Evolutionary conservation across 2,888 invertebrate species (phyloP).

Genomic region (Cantharis rustica): DNA sequence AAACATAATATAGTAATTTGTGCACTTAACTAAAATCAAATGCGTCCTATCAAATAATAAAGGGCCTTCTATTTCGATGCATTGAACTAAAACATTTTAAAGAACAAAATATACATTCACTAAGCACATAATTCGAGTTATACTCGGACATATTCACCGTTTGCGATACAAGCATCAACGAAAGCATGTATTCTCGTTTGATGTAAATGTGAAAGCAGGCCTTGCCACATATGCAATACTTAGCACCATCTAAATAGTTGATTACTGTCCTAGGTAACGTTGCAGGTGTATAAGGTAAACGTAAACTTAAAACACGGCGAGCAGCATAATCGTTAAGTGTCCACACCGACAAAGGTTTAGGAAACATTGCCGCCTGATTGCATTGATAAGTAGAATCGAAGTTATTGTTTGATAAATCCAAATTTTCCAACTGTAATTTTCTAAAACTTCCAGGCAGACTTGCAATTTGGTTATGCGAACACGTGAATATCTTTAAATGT

Average conservation of each 20-base stretch:
- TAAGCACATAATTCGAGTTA: constrained; percentile 54
- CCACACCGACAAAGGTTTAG: constrained; percentile 54
- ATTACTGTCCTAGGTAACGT: constrained; percentile 65
- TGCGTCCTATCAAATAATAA: constrained; percentile 58
- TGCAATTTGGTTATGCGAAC: constrained; percentile 61
- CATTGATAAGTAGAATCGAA: constrained; percentile 50
- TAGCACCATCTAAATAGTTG: constrained; percentile 64
- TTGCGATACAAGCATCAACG: constrained; percentile 55
- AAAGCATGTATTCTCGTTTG: constrained; percentile 51
- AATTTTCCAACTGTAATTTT: constrained; percentile 59
- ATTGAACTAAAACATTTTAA: constrained; percentile 54
- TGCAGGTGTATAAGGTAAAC: constrained; percentile 61
- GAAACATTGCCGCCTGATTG: constrained; percentile 30
- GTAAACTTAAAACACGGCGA: constrained; percentile 59
- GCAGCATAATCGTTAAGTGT: constrained; percentile 63
- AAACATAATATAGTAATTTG: neutral
- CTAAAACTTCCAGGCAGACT: constrained; percentile 66
- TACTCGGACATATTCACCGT: constrained; percentile 52
- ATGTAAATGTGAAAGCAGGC: constrained; percentile 50
- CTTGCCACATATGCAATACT: constrained; percentile 67
- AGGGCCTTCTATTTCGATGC: constrained; percentile 47
- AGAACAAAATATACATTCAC: constrained; percentile 69
- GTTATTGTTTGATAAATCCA: constrained; percentile 65
- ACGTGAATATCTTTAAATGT: constrained; percentile 60
- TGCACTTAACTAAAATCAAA: constrained; percentile 54